A percentile compares a stretch with the other conserved stretches of the same genome.
Evolutionary conservation across 2,797 vertebrate species (phyloP).

Genomic region (Tachyglossus aculeatus): DNA sequence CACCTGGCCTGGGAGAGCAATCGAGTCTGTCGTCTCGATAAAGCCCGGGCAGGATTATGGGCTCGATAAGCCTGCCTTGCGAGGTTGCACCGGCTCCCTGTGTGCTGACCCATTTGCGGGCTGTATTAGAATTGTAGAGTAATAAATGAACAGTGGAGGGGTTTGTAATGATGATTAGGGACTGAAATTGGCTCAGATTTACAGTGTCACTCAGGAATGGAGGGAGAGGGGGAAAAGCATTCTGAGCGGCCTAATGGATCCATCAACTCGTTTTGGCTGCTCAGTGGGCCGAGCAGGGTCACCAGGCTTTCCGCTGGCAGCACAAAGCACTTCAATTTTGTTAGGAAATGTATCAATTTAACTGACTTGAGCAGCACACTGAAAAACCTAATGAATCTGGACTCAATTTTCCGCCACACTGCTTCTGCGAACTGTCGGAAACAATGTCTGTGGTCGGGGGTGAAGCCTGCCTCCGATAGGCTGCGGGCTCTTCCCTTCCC

Average conservation of each 20-base stretch:
- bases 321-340: constrained; percentile 99
- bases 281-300: constrained; percentile 99
- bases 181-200: constrained; percentile 99
- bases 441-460: constrained; percentile 96
- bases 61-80: constrained; percentile 84
- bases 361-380: constrained; percentile 99
- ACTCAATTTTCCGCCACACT: constrained; percentile 99
- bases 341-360: constrained; percentile 99
- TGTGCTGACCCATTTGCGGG: constrained; percentile 85
- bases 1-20: fast-evolving
- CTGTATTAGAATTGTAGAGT: constrained; percentile 90
- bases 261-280: constrained; percentile 98
- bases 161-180: constrained; percentile 99
- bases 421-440: constrained; percentile 97
- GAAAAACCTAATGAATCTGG: constrained; percentile 99
- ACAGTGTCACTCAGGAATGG: constrained; percentile 97
- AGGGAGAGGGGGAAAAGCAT: constrained; percentile 88
- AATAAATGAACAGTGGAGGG: constrained; percentile 97
- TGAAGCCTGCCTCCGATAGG: constrained; percentile 89
- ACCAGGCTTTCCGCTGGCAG: constrained; percentile 98
- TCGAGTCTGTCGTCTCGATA: constrained; percentile 12
- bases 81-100: constrained; percentile 49
- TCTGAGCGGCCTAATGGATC: constrained; percentile 99
- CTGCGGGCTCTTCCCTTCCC: constrained; percentile 77
- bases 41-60: constrained; percentile 41